Evolutionary conservation across 2,888 invertebrate genomes (phyloP).

Genomic region (Crematogaster levior): DNA sequence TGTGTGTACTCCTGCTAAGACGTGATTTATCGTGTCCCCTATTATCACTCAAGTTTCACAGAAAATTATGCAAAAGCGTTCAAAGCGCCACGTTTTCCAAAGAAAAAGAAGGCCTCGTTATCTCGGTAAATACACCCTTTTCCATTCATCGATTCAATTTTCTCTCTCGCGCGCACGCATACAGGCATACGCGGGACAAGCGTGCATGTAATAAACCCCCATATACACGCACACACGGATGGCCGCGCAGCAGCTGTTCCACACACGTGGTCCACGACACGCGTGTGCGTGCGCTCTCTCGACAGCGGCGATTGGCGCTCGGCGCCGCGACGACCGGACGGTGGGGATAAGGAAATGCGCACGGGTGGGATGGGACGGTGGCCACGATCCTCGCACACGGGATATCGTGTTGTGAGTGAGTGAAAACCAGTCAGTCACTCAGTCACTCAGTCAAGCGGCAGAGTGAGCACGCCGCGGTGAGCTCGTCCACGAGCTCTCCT

Average conservation of each 20-base stretch:
- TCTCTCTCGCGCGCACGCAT: not conserved
- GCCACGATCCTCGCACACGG: slow-evolving; percentile 73
- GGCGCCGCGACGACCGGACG: not conserved
- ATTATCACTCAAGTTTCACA: not conserved
- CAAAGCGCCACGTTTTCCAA: slow-evolving; percentile 2
- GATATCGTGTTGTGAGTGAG: slow-evolving; percentile 75
- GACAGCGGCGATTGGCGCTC: slow-evolving; percentile 57
- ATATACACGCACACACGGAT: not conserved
- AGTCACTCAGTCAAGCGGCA: slow-evolving; percentile 77
- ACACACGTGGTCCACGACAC: slow-evolving; percentile 52
- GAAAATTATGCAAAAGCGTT: slow-evolving; percentile 15
- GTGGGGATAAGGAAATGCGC: slow-evolving; percentile 65
- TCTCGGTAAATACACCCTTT: slow-evolving; percentile 30
- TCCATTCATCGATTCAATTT: slow-evolving; percentile 48
- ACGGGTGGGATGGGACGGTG: slow-evolving; percentile 69
- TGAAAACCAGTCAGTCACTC: slow-evolving; percentile 82
- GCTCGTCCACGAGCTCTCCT: slow-evolving; percentile 46
- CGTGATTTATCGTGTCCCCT: slow-evolving; percentile 12
- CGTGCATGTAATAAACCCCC: not conserved
- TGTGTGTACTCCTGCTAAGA: not conserved
- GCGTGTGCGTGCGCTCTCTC: slow-evolving; percentile 49
- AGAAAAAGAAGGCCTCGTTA: not conserved
- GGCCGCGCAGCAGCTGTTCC: slow-evolving; percentile 44
- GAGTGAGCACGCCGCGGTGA: slow-evolving; percentile 59
- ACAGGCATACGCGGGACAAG: not conserved